Conservation (phyloP, 1,140 invertebrate species). For the Temnothorax curvispinosus region DNA sequence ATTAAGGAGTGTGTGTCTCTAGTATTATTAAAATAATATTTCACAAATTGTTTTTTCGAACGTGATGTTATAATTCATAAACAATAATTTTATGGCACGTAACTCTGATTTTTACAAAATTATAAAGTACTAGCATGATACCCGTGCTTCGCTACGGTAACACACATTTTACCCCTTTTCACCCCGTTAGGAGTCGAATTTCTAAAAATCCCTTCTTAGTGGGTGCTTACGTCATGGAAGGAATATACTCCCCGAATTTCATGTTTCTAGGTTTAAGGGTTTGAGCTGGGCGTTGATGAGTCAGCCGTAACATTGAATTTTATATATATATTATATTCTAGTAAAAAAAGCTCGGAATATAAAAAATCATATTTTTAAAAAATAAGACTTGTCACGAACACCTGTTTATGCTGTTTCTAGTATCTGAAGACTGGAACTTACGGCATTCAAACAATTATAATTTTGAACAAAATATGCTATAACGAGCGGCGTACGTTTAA, state of each 20-base stretch:
- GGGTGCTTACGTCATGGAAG: too few species aligned
- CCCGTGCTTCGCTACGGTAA: too few species aligned
- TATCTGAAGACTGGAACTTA: constrained; percentile 10
- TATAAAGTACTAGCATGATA: neutral
- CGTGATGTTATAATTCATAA: neutral
- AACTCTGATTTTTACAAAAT: neutral
- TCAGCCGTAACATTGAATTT: too few species aligned
- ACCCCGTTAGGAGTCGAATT: too few species aligned
- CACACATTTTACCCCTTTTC: too few species aligned
- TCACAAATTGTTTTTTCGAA: neutral
- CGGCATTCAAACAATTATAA: constrained; percentile 36
- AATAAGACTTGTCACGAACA: constrained; percentile 19
- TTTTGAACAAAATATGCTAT: constrained; percentile 37
- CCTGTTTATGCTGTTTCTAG: constrained; percentile 14
- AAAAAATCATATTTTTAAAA: neutral
- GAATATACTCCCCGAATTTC: too few species aligned
- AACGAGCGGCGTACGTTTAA: constrained; percentile 17
- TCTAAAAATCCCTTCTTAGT: too few species aligned
- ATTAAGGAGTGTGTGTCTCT: neutral
- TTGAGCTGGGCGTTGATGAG: too few species aligned
- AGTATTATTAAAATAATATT: constrained; percentile 22
- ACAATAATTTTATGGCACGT: neutral
- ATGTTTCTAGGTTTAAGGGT: too few species aligned
- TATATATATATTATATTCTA: neutral
- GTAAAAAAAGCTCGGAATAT: neutral